These are phyloP conservation scores for Dendrolimus kikuchii DNA, from an alignment of 1,140 invertebrate genomes.

Conservation along the genomic window DNA sequence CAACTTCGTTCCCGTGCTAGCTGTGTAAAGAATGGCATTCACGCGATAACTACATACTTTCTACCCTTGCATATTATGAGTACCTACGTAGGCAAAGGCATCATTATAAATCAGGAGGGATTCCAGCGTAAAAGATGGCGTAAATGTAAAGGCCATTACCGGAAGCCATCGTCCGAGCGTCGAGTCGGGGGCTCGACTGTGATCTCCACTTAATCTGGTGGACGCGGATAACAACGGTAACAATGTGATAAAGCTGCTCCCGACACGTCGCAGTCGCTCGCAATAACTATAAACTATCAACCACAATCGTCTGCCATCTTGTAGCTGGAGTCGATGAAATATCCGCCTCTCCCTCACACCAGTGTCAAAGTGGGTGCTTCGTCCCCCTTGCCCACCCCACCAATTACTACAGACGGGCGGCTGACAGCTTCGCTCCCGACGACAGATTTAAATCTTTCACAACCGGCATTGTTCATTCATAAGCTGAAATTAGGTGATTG, in stretches of 20 bases:
- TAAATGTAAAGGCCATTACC: conserved; percentile 36
- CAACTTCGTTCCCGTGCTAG: too few relatives aligned
- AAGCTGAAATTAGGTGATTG: too few relatives aligned
- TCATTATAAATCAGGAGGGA: conserved; percentile 14
- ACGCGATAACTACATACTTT: too few relatives aligned
- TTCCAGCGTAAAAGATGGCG: conserved; percentile 21
- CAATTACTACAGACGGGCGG: conserved; percentile 35
- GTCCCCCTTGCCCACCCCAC: conserved; percentile 41
- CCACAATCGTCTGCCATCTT: conserved; percentile 70
- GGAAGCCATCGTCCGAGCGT: conserved; percentile 27
- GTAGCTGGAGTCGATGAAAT: conserved; percentile 61
- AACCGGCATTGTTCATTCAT: too few relatives aligned
- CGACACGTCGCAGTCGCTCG: conserved; percentile 59
- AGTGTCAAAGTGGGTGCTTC: conserved; percentile 14
- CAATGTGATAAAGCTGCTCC: conserved; percentile 65
- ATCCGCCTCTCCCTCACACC: conserved; percentile 49
- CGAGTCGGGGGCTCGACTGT: conserved; percentile 32
- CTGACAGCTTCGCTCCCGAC: background rate
- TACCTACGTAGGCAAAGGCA: conserved; percentile 7
- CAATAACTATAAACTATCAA: conserved; percentile 72
- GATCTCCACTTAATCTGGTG: conserved; percentile 61
- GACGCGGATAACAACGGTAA: conserved; percentile 65
- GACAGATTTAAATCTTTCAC: background rate
- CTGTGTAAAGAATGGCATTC: too few relatives aligned
- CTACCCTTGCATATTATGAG: conserved; percentile 6